Evolutionary conservation across 1,140 invertebrate species (phyloP).

Genomic region (Papilio helenus): DNA sequence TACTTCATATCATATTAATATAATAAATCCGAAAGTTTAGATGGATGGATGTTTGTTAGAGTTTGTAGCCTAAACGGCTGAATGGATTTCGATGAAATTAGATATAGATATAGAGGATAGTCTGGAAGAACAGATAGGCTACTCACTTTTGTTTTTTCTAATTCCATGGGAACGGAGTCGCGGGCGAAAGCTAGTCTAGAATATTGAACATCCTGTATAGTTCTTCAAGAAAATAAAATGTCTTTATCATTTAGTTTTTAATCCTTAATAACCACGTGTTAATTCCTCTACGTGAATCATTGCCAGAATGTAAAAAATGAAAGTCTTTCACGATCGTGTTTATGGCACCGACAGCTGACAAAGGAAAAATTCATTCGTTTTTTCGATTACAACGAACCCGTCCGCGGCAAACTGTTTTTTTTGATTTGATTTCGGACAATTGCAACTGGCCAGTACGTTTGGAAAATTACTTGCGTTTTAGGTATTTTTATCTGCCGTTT

Average conservation of each 20-base stretch:
- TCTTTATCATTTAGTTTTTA: constrained; percentile 8
- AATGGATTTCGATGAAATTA: too few relatives aligned
- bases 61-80: too few relatives aligned
- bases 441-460: neutral
- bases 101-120: too few relatives aligned
- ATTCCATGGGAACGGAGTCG: too few relatives aligned
- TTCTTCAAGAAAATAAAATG: neutral
- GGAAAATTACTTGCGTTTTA: neutral
- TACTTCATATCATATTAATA: too few relatives aligned
- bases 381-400: constrained; percentile 31
- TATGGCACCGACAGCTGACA: constrained; percentile 38
- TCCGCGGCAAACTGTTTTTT: constrained; percentile 8
- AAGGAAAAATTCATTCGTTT: constrained; percentile 34
- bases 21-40: too few relatives aligned
- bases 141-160: too few relatives aligned
- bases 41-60: too few relatives aligned
- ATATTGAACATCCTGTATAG: neutral
- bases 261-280: neutral
- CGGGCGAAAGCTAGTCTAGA: too few relatives aligned
- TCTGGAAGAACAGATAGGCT: too few relatives aligned
- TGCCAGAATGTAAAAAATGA: constrained; percentile 10
- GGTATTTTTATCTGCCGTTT: neutral
- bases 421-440: constrained; percentile 27
- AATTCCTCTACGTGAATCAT: constrained; percentile 9
- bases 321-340: constrained; percentile 17